Evolutionary conservation across 2,113 vertebrate genomes (phyloP).

Genomic region (Leptobrachium leishanense): DNA sequence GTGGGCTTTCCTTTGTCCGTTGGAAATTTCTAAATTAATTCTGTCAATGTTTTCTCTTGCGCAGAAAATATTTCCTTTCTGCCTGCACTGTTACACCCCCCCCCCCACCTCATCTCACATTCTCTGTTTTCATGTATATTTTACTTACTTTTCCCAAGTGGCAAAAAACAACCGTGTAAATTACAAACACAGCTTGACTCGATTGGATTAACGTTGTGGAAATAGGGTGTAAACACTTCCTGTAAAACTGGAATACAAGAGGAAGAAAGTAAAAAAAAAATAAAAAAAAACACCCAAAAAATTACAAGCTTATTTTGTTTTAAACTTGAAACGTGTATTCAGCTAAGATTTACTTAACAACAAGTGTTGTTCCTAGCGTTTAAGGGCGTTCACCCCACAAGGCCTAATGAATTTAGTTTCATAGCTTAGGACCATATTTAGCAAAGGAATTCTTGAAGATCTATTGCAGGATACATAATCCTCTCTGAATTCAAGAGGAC

Average conservation of each 20-base stretch:
- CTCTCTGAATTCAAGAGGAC: background rate
- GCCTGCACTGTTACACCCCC: background rate
- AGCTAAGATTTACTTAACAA: background rate
- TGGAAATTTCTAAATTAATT: slow-evolving; percentile 29
- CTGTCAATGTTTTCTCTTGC: slow-evolving; percentile 35
- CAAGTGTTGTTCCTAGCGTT: background rate
- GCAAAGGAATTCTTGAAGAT: background rate
- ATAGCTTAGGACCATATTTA: background rate
- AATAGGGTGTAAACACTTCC: slow-evolving; percentile 17
- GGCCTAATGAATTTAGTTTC: background rate
- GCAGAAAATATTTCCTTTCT: slow-evolving; percentile 36
- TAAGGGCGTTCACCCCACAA: background rate
- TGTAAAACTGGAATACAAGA: background rate
- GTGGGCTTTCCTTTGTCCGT: slow-evolving; percentile 25
- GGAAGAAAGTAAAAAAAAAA: background rate
- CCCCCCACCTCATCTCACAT: slow-evolving; percentile 33
- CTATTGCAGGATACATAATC: background rate
- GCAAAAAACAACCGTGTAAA: background rate
- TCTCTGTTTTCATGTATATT: slow-evolving; percentile 45
- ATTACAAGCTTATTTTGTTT: background rate
- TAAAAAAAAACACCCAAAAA: too few species aligned
- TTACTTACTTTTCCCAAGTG: slow-evolving; percentile 32
- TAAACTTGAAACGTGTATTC: background rate
- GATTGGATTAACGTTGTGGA: slow-evolving; percentile 19
- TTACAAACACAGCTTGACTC: slow-evolving; percentile 24